Conservation (phyloP, 2,797 vertebrate genomes). For the Gastrophryne carolinensis region DNA sequence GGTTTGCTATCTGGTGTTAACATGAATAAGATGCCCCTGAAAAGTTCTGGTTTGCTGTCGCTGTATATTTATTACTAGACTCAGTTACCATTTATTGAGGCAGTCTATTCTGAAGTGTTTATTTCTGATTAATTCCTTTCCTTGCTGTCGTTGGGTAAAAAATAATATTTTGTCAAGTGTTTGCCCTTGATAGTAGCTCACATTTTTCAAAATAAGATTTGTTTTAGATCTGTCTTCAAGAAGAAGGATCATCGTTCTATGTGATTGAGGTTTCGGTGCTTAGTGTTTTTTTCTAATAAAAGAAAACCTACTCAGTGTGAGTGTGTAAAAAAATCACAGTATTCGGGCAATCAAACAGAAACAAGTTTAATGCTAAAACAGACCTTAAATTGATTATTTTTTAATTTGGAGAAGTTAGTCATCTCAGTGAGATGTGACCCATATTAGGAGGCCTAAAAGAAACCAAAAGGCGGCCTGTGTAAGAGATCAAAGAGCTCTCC, state of each 20-base stretch:
- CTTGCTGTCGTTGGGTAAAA: conserved; percentile 31
- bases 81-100: conserved; percentile 13
- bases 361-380: too few relatives aligned
- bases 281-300: background rate
- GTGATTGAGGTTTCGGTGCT: background rate
- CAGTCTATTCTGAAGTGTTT: conserved; percentile 36
- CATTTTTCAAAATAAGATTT: conserved; percentile 30
- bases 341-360: too few relatives aligned
- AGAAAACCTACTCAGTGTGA: background rate
- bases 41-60: background rate
- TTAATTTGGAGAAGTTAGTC: too few relatives aligned
- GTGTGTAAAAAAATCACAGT: background rate
- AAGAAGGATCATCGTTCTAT: conserved; percentile 30
- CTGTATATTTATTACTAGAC: conserved; percentile 1
- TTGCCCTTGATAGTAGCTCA: conserved; percentile 28
- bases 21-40: background rate
- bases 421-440: too few relatives aligned
- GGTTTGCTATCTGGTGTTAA: background rate
- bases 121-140: conserved; percentile 23
- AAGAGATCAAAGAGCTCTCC: too few relatives aligned
- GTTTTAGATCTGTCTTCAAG: conserved; percentile 23
- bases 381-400: too few relatives aligned
- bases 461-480: too few relatives aligned
- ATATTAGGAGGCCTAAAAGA: too few relatives aligned
- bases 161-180: conserved; percentile 41